Conservation (phyloP, 2,797 vertebrate genomes). For the Nannoperca australis region DNA sequence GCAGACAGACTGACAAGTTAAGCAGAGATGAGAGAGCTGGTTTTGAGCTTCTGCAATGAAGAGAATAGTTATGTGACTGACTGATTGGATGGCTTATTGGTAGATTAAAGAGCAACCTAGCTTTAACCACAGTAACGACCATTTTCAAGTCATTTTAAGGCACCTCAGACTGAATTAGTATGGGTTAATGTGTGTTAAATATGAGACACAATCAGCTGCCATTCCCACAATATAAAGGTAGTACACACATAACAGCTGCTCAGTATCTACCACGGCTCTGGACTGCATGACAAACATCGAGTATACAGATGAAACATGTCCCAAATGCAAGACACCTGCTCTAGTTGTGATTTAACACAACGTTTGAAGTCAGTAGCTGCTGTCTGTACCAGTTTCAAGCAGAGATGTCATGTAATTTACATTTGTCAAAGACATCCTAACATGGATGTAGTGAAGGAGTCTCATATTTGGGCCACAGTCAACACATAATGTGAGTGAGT, state of each 20-base stretch:
- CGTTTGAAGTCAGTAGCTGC: background rate
- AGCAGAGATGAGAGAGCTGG: constrained; percentile 65
- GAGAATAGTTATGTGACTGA: constrained; percentile 36
- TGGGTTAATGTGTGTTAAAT: background rate
- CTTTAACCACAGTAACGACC: background rate
- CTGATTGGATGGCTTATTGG: constrained; percentile 39
- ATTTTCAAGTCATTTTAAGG: background rate
- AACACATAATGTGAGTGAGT: constrained; percentile 59
- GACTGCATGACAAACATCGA: constrained; percentile 42
- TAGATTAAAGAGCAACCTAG: constrained; percentile 56
- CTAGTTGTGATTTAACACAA: background rate
- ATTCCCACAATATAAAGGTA: constrained; percentile 9
- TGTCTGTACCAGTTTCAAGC: constrained; percentile 11
- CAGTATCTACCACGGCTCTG: constrained; percentile 62
- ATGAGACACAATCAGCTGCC: constrained; percentile 21
- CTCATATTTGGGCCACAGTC: constrained; percentile 70
- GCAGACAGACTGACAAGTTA: constrained; percentile 61
- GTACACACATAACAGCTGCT: constrained; percentile 32
- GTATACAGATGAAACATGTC: constrained; percentile 51
- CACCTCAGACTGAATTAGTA: background rate
- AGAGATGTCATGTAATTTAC: background rate
- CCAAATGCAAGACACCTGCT: constrained; percentile 68
- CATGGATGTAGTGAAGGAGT: constrained; percentile 27
- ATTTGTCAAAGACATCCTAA: background rate
- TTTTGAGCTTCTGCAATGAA: constrained; percentile 58